A percentile compares a stretch with the other conserved stretches of the same genome.
phyloP scores from a whole-genome alignment of 2,888 invertebrate species.

The Chouioia cunea region DNA sequence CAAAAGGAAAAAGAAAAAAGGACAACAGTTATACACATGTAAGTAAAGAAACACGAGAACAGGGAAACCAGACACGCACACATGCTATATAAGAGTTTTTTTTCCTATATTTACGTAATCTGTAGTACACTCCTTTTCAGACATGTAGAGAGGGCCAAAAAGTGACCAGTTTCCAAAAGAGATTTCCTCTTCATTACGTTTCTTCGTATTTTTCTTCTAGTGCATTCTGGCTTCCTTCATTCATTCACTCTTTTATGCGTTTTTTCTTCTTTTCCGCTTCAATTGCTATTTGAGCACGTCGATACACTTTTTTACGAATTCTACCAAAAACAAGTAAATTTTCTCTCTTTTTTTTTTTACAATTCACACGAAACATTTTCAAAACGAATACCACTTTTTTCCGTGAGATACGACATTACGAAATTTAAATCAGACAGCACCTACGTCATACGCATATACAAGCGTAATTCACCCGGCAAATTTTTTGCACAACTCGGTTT shows the following conservation, averaged over 20 bases:
- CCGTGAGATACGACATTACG: too few relatives aligned
- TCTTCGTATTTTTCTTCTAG: conserved; percentile 13
- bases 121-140: conserved; percentile 46
- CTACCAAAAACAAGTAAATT: neutral
- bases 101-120: conserved; percentile 55
- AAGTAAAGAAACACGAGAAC: conserved; percentile 43
- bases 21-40: conserved; percentile 24
- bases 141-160: conserved; percentile 7
- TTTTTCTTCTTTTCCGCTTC: neutral
- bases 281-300: neutral
- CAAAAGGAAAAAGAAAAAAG: conserved; percentile 20
- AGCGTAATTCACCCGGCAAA: too few relatives aligned
- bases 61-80: conserved; percentile 35
- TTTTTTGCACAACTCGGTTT: too few relatives aligned
- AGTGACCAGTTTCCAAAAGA: conserved; percentile 44
- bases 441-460: too few relatives aligned
- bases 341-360: neutral
- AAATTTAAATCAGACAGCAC: too few relatives aligned
- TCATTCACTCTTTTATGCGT: conserved; percentile 1
- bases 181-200: conserved; percentile 24
- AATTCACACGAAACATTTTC: too few relatives aligned
- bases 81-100: conserved; percentile 35
- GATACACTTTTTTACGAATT: neutral
- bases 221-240: conserved; percentile 6
- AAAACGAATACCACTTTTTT: too few relatives aligned